Evolutionary conservation across 1,140 invertebrate species (phyloP).

Genomic region (Rhagoletis zephyria): DNA sequence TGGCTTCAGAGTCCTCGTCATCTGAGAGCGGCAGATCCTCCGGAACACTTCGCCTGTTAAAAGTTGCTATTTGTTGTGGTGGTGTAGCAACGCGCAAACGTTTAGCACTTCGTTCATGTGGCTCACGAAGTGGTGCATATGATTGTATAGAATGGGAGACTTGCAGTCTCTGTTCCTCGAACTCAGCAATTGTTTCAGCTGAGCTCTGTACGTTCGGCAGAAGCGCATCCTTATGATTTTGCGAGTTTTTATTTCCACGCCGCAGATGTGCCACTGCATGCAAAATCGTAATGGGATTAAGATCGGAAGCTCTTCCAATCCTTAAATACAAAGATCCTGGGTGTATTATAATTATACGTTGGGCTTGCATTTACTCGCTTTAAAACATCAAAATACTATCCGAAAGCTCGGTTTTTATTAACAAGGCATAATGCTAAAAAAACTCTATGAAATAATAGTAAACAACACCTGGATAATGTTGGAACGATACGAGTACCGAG

Average conservation of each 20-base stretch:
- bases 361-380: constrained; percentile 72
- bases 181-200: constrained; percentile 75
- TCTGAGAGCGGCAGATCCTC: constrained; percentile 74
- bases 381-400: background rate
- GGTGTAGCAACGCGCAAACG: constrained; percentile 86
- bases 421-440: too few relatives aligned
- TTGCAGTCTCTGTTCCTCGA: constrained; percentile 87
- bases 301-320: constrained; percentile 91
- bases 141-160: constrained; percentile 89
- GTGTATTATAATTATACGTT: constrained; percentile 93
- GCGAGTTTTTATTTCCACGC: constrained; percentile 75
- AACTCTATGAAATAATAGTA: too few relatives aligned
- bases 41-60: constrained; percentile 84
- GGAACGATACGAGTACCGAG: too few relatives aligned
- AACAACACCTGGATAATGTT: too few relatives aligned
- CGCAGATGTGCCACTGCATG: constrained; percentile 88
- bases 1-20: constrained; percentile 67
- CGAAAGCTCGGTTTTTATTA: too few relatives aligned
- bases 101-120: constrained; percentile 72
- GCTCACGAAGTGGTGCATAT: constrained; percentile 38
- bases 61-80: constrained; percentile 88
- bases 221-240: constrained; percentile 74
- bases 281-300: constrained; percentile 86
- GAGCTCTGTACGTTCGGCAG: constrained; percentile 73
- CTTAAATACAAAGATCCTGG: constrained; percentile 91